Evolutionary conservation across 1,140 invertebrate species (phyloP).

Genomic region (Penaeus vannamei): DNA sequence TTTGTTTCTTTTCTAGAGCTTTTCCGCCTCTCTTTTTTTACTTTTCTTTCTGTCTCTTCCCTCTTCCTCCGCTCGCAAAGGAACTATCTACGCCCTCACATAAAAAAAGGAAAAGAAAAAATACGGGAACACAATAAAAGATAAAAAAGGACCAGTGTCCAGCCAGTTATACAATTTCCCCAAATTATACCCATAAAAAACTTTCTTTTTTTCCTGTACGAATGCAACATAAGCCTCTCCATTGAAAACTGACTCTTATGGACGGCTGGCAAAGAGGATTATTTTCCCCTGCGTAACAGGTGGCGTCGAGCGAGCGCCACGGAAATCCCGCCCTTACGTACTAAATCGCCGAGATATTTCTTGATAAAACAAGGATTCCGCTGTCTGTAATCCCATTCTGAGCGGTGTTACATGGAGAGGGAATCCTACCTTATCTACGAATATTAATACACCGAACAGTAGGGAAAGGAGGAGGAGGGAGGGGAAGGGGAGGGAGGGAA

Average conservation of each 20-base stretch:
- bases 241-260: conserved; percentile 50
- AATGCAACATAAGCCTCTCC: conserved; percentile 32
- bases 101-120: conserved; percentile 34
- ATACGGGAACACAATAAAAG: neutral
- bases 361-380: conserved; percentile 41
- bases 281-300: conserved; percentile 32
- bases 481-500: too few relatives aligned
- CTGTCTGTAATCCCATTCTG: conserved; percentile 50
- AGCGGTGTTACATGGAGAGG: conserved; percentile 51
- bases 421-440: conserved; percentile 48
- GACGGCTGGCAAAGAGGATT: neutral
- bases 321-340: conserved; percentile 17
- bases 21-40: neutral
- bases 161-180: conserved; percentile 61
- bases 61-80: neutral
- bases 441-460: conserved; percentile 47
- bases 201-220: conserved; percentile 21
- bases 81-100: neutral
- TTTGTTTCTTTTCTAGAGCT: neutral
- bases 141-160: conserved; percentile 56
- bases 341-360: conserved; percentile 35
- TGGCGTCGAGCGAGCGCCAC: conserved; percentile 1
- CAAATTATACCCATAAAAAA: conserved; percentile 59
- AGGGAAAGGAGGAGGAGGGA: neutral
- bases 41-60: neutral